phyloP scores from a whole-genome alignment of 2,888 invertebrate species.

The Phyto melanocephala region DNA sequence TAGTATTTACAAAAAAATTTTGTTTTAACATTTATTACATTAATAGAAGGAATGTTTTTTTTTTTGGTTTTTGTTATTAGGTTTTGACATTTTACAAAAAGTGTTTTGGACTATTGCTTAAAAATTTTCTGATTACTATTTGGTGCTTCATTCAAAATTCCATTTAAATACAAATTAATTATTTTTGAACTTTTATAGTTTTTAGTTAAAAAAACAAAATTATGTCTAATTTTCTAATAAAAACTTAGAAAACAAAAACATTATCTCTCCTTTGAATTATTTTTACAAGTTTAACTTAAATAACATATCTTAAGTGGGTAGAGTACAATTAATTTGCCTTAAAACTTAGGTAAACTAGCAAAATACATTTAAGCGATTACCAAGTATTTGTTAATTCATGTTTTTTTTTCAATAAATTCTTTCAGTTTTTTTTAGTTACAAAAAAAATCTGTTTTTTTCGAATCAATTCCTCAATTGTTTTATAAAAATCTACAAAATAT shows the following conservation, averaged over 20 bases:
- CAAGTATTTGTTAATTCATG: constrained; percentile 10
- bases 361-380: neutral
- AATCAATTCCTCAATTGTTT: neutral
- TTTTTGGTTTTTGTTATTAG: constrained; percentile 33
- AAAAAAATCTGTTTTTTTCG: neutral
- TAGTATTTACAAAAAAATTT: neutral
- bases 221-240: constrained; percentile 49
- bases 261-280: constrained; percentile 6
- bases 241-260: constrained; percentile 61
- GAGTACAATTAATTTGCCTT: neutral
- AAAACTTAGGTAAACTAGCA: neutral
- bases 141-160: constrained; percentile 50
- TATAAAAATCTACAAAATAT: constrained; percentile 8
- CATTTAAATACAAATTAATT: constrained; percentile 60
- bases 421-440: neutral
- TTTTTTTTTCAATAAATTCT: neutral
- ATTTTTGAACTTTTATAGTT: constrained; percentile 23
- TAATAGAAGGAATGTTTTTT: constrained; percentile 57
- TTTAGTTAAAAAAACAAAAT: neutral
- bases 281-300: constrained; percentile 32
- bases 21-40: constrained; percentile 39
- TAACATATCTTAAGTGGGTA: constrained; percentile 50
- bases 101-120: neutral
- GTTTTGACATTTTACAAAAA: constrained; percentile 37
- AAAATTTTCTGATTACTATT: neutral